A percentile compares a stretch with the other conserved stretches of the same genome.
Conservation (phyloP, 2,113 vertebrate species). For the Malurus melanocephalus region DNA sequence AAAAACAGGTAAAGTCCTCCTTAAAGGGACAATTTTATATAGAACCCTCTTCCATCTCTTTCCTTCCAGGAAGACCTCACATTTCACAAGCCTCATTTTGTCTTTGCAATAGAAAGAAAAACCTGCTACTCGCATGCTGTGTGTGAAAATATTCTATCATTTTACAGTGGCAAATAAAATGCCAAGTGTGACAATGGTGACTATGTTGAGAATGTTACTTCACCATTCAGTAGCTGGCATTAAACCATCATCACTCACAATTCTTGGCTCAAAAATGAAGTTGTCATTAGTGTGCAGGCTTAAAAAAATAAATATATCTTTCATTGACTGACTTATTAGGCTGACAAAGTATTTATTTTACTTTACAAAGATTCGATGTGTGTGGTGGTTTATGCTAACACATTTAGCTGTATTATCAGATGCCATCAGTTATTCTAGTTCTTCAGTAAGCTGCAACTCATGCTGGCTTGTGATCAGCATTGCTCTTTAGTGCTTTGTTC, state of each 20-base stretch:
- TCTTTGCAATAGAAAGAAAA: not conserved
- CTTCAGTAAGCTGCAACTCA: not conserved
- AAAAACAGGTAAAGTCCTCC: not conserved
- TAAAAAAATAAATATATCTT: not conserved
- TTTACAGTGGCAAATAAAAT: not conserved
- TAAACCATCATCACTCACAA: constrained; percentile 7
- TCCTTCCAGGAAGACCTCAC: not conserved
- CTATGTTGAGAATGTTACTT: constrained; percentile 7
- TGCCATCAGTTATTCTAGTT: not conserved
- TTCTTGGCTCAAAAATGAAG: constrained; percentile 14
- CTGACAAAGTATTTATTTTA: constrained; percentile 13
- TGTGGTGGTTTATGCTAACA: not conserved
- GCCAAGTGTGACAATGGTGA: constrained; percentile 24
- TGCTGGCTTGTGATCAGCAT: not conserved
- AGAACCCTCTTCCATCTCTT: not conserved
- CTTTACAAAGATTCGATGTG: not conserved
- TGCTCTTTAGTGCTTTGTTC: not conserved
- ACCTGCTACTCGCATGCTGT: not conserved
- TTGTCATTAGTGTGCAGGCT: not conserved
- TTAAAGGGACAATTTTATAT: not conserved
- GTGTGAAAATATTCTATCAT: not conserved
- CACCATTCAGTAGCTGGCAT: constrained; percentile 25
- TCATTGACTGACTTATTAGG: constrained; percentile 37
- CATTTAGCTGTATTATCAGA: not conserved
- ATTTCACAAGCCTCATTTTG: not conserved